Conservation (phyloP, 2,797 vertebrate genomes). For the Gymnocypris eckloni region DNA sequence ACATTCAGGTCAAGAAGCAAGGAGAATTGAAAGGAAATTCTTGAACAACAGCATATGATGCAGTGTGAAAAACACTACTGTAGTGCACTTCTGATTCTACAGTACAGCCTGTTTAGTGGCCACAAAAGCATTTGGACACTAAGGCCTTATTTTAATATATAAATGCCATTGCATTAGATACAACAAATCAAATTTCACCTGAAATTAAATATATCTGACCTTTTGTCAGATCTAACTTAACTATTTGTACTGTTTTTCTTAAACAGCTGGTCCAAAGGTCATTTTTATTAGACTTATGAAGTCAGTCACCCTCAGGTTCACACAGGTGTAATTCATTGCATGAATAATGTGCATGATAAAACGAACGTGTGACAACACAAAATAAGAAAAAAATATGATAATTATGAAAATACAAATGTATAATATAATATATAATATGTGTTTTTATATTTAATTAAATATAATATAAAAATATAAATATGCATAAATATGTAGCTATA, state of each 20-base stretch:
- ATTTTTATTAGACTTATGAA: background rate
- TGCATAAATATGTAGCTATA: background rate
- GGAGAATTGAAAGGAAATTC: background rate
- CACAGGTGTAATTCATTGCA: background rate
- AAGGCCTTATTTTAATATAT: background rate
- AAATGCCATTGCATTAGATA: background rate
- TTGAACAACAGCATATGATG: background rate
- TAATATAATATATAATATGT: background rate
- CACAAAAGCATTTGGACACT: background rate
- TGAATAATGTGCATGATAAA: background rate
- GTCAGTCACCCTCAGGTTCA: background rate
- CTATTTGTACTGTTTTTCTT: background rate
- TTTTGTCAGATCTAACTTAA: background rate
- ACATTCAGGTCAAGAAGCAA: conserved; percentile 20
- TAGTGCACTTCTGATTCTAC: background rate
- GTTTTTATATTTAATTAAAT: background rate
- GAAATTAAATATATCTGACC: background rate
- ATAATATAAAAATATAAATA: background rate
- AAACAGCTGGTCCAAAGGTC: background rate
- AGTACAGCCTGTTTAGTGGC: background rate
- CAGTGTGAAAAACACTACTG: no score
- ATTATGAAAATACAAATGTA: background rate
- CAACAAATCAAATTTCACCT: background rate
- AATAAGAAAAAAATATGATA: background rate
- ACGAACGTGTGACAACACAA: background rate